These are phyloP conservation scores for Leucopsar rothschildi DNA, from an alignment of 2,113 vertebrate species.

Conservation along the genomic window DNA sequence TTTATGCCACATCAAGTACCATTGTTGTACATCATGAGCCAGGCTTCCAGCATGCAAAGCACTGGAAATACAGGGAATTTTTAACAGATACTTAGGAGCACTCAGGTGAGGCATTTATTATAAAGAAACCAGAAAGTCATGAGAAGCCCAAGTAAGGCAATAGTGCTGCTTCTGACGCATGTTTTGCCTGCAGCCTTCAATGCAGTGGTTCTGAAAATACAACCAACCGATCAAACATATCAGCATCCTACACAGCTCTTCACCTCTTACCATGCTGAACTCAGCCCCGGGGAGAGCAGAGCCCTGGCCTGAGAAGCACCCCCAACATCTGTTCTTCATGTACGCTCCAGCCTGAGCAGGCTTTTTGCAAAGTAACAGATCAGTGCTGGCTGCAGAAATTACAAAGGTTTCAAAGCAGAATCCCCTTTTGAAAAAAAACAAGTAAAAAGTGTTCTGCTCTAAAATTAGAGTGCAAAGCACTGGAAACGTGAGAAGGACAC, in stretches of 20 bases:
- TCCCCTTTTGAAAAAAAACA: neutral
- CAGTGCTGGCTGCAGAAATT: neutral
- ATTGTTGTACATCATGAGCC: accelerated
- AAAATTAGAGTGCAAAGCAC: neutral
- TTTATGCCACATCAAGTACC: neutral
- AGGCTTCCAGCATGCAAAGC: neutral
- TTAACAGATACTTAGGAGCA: neutral
- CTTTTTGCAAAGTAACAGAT: neutral
- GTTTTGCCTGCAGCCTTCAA: neutral
- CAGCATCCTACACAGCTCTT: neutral
- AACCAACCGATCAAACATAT: neutral
- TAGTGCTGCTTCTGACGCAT: neutral
- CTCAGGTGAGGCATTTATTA: neutral
- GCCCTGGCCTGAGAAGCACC: neutral
- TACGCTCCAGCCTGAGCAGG: neutral
- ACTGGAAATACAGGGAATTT: neutral
- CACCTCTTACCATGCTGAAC: neutral
- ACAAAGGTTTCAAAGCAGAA: neutral
- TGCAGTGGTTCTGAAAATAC: neutral
- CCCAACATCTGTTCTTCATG: neutral
- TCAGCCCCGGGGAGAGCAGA: neutral
- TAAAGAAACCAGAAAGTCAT: neutral
- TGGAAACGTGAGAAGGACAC: neutral
- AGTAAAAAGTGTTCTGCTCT: neutral
- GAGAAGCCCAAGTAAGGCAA: neutral